Evolutionary conservation across 2,113 vertebrate genomes (phyloP).

Genomic region (Pelecanus crispus): DNA sequence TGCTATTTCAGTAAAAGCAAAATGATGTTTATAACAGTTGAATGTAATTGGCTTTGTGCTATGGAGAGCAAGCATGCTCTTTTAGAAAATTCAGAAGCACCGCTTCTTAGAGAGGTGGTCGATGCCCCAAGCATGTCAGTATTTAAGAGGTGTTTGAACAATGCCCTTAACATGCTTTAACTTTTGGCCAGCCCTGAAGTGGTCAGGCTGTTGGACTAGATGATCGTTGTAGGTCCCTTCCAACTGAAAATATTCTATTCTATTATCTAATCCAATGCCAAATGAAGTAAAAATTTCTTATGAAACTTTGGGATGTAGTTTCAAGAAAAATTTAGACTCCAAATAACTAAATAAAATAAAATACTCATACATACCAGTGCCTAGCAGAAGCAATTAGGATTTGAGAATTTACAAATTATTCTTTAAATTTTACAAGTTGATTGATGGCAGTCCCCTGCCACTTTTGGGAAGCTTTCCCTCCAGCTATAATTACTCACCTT

Average conservation of each 20-base stretch:
- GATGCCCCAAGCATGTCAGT: not conserved
- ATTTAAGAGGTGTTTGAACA: not conserved
- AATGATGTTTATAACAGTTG: not conserved
- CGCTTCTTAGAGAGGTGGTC: not conserved
- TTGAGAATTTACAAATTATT: not conserved
- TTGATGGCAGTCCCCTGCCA: not conserved
- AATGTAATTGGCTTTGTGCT: not conserved
- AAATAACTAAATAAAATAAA: not conserved
- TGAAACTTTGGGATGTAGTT: not conserved
- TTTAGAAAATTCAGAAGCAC: not conserved
- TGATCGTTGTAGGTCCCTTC: not conserved
- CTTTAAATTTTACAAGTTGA: not conserved
- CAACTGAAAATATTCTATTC: not conserved
- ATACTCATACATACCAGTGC: not conserved
- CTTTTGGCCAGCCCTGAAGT: not conserved
- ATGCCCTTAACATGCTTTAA: not conserved
- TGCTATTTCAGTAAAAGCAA: not conserved
- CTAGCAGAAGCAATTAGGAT: not conserved
- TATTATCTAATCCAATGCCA: not conserved
- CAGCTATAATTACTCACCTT: not conserved
- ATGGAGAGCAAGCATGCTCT: not conserved
- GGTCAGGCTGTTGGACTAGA: not conserved
- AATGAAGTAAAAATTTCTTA: not conserved
- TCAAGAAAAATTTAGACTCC: not conserved
- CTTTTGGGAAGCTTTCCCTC: not conserved